A percentile compares a stretch with the other conserved stretches of the same genome.
Evolutionary conservation across 2,888 invertebrate species (phyloP).

Genomic region (Standfussiana lucernea): DNA sequence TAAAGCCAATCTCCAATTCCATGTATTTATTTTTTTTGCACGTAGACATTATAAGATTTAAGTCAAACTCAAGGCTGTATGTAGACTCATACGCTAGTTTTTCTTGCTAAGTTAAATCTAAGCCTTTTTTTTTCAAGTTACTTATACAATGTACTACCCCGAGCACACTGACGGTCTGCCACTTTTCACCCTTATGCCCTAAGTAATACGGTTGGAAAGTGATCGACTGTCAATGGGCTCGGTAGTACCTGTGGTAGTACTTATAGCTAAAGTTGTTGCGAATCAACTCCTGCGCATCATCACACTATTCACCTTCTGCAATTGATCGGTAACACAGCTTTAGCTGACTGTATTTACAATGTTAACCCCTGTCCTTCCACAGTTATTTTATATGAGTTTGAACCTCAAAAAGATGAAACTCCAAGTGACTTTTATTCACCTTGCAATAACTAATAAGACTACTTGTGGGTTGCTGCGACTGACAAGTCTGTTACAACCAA

Average conservation of each 20-base stretch:
- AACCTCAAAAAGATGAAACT: not conserved
- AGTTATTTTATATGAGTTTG: not conserved
- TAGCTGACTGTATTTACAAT: slow-evolving; percentile 49
- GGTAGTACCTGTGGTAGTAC: too few species aligned
- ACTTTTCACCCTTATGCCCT: too few species aligned
- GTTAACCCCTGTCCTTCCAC: not conserved
- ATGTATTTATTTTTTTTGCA: not conserved
- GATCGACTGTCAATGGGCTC: too few species aligned
- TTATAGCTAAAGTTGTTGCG: not conserved
- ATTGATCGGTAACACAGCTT: slow-evolving; percentile 37
- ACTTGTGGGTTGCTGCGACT: not conserved
- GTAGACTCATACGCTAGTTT: not conserved
- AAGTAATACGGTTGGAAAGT: too few species aligned
- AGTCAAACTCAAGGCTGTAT: not conserved
- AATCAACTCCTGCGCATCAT: not conserved
- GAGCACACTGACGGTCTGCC: too few species aligned
- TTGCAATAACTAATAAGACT: not conserved
- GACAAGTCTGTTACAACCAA: not conserved
- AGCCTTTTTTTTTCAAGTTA: not conserved
- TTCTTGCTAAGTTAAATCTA: not conserved
- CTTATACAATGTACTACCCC: too few species aligned
- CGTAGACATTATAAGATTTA: not conserved
- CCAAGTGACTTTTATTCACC: not conserved
- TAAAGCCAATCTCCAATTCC: not conserved
- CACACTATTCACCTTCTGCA: not conserved